These are phyloP conservation scores for Phaetusa simplex DNA, from an alignment of 2,113 vertebrate species.

Conservation along the genomic window DNA sequence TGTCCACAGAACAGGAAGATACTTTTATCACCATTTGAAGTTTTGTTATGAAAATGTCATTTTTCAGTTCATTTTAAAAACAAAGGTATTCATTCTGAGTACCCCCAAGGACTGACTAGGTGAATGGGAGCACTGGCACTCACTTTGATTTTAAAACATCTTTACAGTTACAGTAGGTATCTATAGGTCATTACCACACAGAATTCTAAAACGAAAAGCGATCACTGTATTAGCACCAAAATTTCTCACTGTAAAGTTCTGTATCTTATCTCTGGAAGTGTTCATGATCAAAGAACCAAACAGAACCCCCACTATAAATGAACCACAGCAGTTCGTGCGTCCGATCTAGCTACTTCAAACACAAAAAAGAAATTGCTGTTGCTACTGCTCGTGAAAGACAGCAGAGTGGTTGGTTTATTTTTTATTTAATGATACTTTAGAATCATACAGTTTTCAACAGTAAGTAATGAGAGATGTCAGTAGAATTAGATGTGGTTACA, in stretches of 20 bases:
- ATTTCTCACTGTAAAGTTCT: not conserved
- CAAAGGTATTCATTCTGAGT: rapidly evolving
- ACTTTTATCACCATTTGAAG: not conserved
- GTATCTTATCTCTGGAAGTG: not conserved
- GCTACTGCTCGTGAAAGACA: not conserved
- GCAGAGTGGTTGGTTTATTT: not conserved
- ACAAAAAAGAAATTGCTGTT: not conserved
- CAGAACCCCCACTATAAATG: rapidly evolving
- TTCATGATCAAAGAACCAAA: not conserved
- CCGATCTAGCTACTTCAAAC: not conserved
- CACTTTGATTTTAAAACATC: rapidly evolving
- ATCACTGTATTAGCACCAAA: not conserved
- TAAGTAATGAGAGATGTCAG: not conserved
- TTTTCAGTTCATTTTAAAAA: not conserved
- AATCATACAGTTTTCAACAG: not conserved
- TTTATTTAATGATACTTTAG: conserved; percentile 42
- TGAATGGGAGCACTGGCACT: rapidly evolving
- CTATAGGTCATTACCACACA: rapidly evolving
- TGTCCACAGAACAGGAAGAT: not conserved
- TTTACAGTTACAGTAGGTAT: rapidly evolving
- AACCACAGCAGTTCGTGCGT: rapidly evolving
- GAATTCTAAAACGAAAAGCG: not conserved
- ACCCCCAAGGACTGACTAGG: rapidly evolving
- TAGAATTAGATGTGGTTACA: not conserved
- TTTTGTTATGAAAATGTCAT: not conserved